phyloP scores from a whole-genome alignment of 2,888 invertebrate species.

The Campaea margaritaria region DNA sequence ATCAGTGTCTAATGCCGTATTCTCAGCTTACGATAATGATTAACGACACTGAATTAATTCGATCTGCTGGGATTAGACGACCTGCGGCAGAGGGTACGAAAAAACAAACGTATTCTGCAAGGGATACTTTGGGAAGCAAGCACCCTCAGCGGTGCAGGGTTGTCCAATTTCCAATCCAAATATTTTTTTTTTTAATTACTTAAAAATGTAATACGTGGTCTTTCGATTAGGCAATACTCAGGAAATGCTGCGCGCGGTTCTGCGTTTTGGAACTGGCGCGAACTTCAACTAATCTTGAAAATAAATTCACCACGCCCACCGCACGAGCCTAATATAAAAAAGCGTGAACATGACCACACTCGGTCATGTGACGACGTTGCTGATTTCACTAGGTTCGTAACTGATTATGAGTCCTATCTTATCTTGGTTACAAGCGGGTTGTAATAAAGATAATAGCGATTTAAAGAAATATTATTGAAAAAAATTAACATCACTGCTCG shows the following conservation, averaged over 20 bases:
- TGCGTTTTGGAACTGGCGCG: too few relatives aligned
- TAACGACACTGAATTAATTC: constrained; percentile 84
- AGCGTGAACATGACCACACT: neutral
- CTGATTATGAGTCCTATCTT: constrained; percentile 17
- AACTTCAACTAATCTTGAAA: neutral
- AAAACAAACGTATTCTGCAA: constrained; percentile 79
- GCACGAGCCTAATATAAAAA: constrained; percentile 10
- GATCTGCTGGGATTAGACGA: constrained; percentile 78
- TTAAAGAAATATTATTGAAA: neutral
- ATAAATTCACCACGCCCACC: constrained; percentile 15
- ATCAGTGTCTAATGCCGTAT: constrained; percentile 82
- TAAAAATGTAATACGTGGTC: too few relatives aligned
- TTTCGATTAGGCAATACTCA: neutral
- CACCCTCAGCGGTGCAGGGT: constrained; percentile 28
- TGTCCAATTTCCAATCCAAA: too few relatives aligned
- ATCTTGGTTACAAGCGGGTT: constrained; percentile 4
- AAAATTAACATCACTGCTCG: too few relatives aligned
- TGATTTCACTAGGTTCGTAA: constrained; percentile 3
- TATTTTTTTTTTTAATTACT: too few relatives aligned
- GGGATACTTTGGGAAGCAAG: constrained; percentile 51
- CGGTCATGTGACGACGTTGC: constrained; percentile 1
- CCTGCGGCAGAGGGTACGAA: constrained; percentile 68
- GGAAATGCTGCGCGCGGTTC: neutral
- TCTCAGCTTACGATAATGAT: constrained; percentile 83
- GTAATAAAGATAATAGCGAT: neutral